Evolutionary conservation across 2,888 invertebrate species (phyloP), one percentile per base, ranked within the genome.

Genomic region (Catocala nupta): DNA sequence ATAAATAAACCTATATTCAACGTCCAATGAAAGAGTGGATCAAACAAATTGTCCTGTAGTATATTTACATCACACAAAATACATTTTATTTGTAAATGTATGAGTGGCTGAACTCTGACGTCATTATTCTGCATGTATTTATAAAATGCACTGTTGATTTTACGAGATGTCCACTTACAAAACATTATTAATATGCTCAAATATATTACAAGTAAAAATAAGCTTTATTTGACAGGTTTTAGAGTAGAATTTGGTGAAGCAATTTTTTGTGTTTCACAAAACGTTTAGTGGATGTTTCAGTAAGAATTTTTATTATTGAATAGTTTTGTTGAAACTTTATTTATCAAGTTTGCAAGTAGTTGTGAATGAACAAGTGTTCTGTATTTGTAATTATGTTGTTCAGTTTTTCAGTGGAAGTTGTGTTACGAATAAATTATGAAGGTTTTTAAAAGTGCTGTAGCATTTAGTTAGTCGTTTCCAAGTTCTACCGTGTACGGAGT

Each of bases 251-350:
- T 63, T 13, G 6, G 7, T 8, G 0, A 33, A 49, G 7, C n/a
- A 11, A 5, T 0, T 47, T 25, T 7, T 0, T 25, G 25, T 7
- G 12, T 48, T 49, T 55, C 10, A 50, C 39, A 33, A 25, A 55
- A 43, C 7, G 50, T 34, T 59, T 44, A 66, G 57, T 36, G 48
- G 7, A 55, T 50, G 11, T 58, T 47, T 60, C 36, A 11, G 57
- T 47, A 70, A 64, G 59, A 64, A 70, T 70, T 67, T 73, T 70
- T 73, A 73, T 64, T 70, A 73, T 54, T 55, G 53, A 66, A 72
- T 64, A 70, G 64, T 67, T 66, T 66, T 52, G 44, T 13, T 8
- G 6, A 13, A 9, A 7, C 7, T 45, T 48, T 48, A 48, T 6
- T 16, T 48, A 48, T 25, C 1, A 4, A 48, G 45, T 45, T 39